A percentile compares a stretch with the other conserved stretches of the same genome.
Conservation (phyloP, 2,797 vertebrate genomes). For the Cynodonichthys magdalenae region DNA sequence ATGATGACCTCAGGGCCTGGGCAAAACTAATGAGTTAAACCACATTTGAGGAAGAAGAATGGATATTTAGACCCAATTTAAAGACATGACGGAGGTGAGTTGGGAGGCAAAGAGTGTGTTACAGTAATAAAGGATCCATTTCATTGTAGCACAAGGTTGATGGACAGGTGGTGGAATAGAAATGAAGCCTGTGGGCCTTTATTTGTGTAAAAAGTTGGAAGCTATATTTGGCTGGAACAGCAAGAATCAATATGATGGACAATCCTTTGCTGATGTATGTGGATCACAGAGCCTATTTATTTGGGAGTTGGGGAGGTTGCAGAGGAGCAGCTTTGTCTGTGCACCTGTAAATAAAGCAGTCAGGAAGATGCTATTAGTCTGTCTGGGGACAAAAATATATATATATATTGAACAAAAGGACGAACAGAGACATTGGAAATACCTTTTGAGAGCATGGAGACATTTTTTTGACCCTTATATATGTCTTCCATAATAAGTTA, state of each 20-base stretch:
- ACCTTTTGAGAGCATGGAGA: too few relatives aligned
- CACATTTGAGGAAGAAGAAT: neutral
- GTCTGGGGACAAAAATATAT: conserved; percentile 4
- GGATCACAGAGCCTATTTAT: conserved; percentile 17
- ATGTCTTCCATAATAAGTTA: neutral
- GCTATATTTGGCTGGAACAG: neutral
- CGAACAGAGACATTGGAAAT: neutral
- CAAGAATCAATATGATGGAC: neutral
- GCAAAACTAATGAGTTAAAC: neutral
- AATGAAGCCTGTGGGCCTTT: conserved; percentile 10
- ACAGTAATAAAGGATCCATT: neutral
- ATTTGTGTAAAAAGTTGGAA: neutral
- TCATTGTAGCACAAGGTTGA: neutral
- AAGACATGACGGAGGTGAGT: conserved; percentile 7
- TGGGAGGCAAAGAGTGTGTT: neutral
- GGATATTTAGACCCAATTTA: conserved; percentile 3
- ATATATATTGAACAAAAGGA: neutral
- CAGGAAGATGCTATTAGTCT: neutral
- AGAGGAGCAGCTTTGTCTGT: neutral
- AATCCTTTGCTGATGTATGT: conserved; percentile 4
- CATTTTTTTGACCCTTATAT: neutral
- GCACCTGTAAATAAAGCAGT: conserved; percentile 2
- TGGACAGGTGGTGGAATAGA: conserved; percentile 18
- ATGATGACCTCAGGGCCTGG: neutral
- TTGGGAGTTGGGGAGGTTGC: conserved; percentile 5